A percentile compares a stretch with the other conserved stretches of the same genome.
Evolutionary conservation across 23 tunicate species (phyloP).

Genomic region (Ascidia mentula): DNA sequence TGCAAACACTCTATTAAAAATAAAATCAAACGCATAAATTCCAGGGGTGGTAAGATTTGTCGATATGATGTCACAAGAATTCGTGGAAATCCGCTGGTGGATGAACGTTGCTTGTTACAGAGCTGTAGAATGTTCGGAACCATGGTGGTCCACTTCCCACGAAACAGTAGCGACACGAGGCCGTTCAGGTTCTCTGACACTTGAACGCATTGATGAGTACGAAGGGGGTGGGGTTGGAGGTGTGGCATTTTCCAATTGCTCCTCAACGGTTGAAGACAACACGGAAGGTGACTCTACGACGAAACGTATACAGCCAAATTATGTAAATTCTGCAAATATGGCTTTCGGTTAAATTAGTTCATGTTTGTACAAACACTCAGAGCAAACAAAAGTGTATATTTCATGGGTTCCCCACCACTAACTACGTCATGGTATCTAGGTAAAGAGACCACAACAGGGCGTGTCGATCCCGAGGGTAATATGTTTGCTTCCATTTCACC

Average conservation of each 20-base stretch:
- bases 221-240: constrained; percentile 5
- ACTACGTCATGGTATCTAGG: constrained; percentile 23
- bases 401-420: neutral
- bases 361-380: neutral
- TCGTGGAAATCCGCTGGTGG: too few relatives aligned
- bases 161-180: neutral
- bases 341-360: neutral
- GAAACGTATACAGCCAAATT: neutral
- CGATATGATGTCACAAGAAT: too few relatives aligned
- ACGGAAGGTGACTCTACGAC: too few relatives aligned
- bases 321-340: neutral
- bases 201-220: neutral
- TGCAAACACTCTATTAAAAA: too few relatives aligned
- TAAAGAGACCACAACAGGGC: constrained; percentile 18
- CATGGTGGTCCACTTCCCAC: neutral
- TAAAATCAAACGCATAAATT: too few relatives aligned
- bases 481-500: constrained; percentile 23
- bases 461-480: neutral
- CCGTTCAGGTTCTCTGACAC: neutral
- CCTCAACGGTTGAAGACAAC: too few relatives aligned
- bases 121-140: too few relatives aligned
- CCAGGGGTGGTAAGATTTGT: too few relatives aligned
- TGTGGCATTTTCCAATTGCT: neutral
- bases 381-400: neutral
- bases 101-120: too few relatives aligned